Evolutionary conservation across 2,113 vertebrate genomes (phyloP), one percentile per base, ranked within the genome.

Genomic region (Esox niger): DNA sequence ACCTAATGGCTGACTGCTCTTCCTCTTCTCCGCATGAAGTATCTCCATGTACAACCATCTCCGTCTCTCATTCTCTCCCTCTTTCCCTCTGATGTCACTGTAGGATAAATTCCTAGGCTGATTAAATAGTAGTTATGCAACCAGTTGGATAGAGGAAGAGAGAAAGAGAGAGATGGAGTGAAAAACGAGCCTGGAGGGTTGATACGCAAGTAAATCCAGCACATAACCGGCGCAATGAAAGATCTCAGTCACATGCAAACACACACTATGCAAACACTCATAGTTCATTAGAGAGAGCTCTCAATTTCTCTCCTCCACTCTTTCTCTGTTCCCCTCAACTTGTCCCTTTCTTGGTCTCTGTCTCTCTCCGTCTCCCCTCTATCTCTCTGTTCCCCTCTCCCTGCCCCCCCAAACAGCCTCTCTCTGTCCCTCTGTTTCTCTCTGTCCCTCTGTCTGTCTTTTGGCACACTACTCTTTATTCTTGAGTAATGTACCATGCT

Each of bases 51-150:
- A 43, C 35, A 15, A 2, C 35, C 20, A 21, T 31, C 27, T 20
- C 43, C 49, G 11, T 47, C 43, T 64, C 1, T 47, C 26, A 20
- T 27, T 52, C 63, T 49, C 27, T 49, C 43, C n/a, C 43, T 63
- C n/a, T 33, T 60, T 63, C 35, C 27, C 38, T 63, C 60, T 62
- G 67, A 76, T 55, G 68, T 76, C 82, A 79, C 69, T 55, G 68
- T 78, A 69, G 78, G 75, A 86, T 15, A 43, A 15, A 15, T 17
- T 80, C 78, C 77, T 58, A 38, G 73, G 64, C 82, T 84, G 87
- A 89, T 88, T 87, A 86, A 80, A 82, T 64, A 62, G 73, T 43
- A 64, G 71, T 86, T 87, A 85, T 66, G 75, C 85, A 86, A 88
- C 76, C 68, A 59, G 30, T 62, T 71, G 61, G 76, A 73, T 62